Conservation (phyloP, 2,797 vertebrate species). For the Mus minutoides region DNA sequence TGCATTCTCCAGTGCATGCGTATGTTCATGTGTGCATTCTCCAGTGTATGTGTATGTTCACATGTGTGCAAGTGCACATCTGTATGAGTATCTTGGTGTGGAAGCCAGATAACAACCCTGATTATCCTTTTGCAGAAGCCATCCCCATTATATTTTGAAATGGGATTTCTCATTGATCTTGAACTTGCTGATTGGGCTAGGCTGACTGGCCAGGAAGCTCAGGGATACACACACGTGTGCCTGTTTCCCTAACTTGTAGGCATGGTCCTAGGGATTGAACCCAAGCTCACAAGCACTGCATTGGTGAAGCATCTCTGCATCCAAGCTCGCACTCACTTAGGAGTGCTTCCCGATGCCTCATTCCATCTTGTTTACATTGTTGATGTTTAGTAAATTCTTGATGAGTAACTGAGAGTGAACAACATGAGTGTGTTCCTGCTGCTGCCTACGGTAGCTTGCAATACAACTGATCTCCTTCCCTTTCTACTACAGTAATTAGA, state of each 20-base stretch:
- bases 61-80: background rate
- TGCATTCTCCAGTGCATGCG: background rate
- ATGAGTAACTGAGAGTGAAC: slow-evolving; percentile 48
- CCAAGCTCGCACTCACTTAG: background rate
- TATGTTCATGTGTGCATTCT: too few species aligned
- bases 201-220: background rate
- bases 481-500: slow-evolving; percentile 59
- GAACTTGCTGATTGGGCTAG: background rate
- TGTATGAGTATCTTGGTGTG: background rate
- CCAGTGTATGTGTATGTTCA: too few species aligned
- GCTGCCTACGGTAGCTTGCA: slow-evolving; percentile 30
- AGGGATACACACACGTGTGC: background rate
- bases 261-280: background rate
- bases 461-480: slow-evolving; percentile 27
- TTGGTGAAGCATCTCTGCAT: background rate
- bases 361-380: slow-evolving; percentile 30
- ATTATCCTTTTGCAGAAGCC: background rate
- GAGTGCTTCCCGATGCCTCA: background rate
- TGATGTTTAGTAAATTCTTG: slow-evolving; percentile 52
- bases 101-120: background rate
- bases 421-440: slow-evolving; percentile 5
- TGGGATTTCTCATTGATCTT: background rate
- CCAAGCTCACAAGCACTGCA: background rate
- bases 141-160: background rate
- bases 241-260: too few species aligned